Conservation (phyloP, 2,888 invertebrate genomes). For the Ophion slaviceki region DNA sequence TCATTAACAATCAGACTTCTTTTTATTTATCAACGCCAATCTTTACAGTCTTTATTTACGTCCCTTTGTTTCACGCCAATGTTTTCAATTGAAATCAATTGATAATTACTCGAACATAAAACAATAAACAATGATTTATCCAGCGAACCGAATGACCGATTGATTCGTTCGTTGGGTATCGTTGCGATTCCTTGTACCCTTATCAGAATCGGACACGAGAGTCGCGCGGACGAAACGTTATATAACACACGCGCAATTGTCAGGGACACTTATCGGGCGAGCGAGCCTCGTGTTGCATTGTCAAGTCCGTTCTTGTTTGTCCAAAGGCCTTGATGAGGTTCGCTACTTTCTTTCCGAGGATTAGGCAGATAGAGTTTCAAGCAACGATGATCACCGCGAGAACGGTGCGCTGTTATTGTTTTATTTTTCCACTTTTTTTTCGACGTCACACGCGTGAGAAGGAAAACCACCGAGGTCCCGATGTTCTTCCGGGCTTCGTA, state of each 20-base stretch:
- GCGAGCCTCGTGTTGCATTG: slow-evolving; percentile 24
- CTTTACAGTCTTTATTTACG: not conserved
- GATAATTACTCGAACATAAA: not conserved
- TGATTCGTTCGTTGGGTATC: not conserved
- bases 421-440: slow-evolving; percentile 38
- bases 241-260: slow-evolving; percentile 28
- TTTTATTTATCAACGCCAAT: not conserved
- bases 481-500: slow-evolving; percentile 26
- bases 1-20: not conserved
- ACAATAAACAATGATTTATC: not conserved
- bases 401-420: slow-evolving; percentile 41
- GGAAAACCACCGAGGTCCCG: slow-evolving; percentile 16
- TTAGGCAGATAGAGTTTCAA: slow-evolving; percentile 41
- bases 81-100: not conserved
- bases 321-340: slow-evolving; percentile 10
- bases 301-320: slow-evolving; percentile 25
- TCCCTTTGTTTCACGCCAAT: not conserved
- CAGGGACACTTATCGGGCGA: slow-evolving; percentile 5
- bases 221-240: slow-evolving; percentile 38
- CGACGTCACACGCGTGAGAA: slow-evolving; percentile 1
- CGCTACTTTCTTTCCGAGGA: slow-evolving; percentile 32
- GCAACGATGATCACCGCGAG: slow-evolving; percentile 5
- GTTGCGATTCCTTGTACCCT: not conserved
- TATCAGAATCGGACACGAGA: slow-evolving; percentile 21
- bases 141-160: not conserved